Evolutionary conservation across 2,888 invertebrate species (phyloP).

Genomic region (Phlogophora meticulosa): DNA sequence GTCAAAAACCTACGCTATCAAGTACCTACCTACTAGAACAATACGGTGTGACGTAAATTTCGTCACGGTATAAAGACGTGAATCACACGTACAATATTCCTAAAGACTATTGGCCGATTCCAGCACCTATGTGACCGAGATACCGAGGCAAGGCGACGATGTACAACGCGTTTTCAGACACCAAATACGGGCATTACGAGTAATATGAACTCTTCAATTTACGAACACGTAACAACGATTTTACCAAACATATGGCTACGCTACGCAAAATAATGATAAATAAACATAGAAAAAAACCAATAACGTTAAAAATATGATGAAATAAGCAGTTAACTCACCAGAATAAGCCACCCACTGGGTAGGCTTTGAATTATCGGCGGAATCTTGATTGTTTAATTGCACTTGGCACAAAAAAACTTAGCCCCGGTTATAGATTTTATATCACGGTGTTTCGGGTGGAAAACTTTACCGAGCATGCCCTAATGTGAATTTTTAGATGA

Average conservation of each 20-base stretch:
- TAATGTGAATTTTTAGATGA: constrained; percentile 80
- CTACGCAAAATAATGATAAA: constrained; percentile 16
- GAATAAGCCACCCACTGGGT: constrained; percentile 95
- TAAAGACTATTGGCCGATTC: constrained; percentile 34
- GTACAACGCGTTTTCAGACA: constrained; percentile 28
- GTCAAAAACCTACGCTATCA: constrained; percentile 18
- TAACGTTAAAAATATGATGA: constrained; percentile 43
- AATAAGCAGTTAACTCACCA: constrained; percentile 88
- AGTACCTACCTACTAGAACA: constrained; percentile 24
- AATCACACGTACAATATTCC: constrained; percentile 65
- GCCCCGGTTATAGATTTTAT: constrained; percentile 86
- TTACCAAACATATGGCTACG: constrained; percentile 24
- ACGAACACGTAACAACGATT: constrained; percentile 18
- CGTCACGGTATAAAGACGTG: constrained; percentile 62
- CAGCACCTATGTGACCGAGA: constrained; percentile 33
- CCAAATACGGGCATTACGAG: constrained; percentile 33
- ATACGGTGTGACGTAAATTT: constrained; percentile 74
- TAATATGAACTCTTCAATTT: constrained; percentile 15
- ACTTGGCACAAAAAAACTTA: constrained; percentile 90
- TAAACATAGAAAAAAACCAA: constrained; percentile 33
- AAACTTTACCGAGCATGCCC: constrained; percentile 90
- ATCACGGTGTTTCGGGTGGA: constrained; percentile 84
- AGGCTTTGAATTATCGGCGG: constrained; percentile 95
- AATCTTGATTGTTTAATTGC: constrained; percentile 94
- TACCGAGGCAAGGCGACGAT: constrained; percentile 63